Percentiles rank a stretch among this genome's conserved stretches.
phyloP scores from a whole-genome alignment of 2,113 vertebrate species.

The Martes martes region DNA sequence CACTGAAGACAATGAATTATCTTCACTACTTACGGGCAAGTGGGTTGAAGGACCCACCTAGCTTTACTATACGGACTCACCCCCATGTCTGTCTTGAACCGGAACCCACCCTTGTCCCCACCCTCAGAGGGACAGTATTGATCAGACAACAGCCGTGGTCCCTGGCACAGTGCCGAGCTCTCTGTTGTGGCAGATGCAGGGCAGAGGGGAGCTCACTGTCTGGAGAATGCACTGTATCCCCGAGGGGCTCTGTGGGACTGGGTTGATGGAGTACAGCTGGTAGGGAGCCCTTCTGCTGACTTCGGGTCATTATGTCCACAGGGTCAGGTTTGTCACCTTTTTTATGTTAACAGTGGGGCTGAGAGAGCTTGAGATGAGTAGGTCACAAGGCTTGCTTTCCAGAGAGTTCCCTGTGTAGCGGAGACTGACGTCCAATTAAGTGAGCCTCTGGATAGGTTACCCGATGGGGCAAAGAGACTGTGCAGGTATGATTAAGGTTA shows the following conservation, averaged over 20 bases:
- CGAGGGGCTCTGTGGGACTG: rapidly evolving
- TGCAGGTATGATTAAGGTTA: background rate
- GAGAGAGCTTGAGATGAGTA: background rate
- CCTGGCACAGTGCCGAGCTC: background rate
- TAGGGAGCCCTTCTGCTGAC: background rate
- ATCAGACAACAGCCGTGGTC: rapidly evolving
- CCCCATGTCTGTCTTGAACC: too few relatives aligned
- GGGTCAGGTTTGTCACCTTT: background rate
- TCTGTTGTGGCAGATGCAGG: background rate
- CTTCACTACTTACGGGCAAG: background rate
- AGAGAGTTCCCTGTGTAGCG: background rate
- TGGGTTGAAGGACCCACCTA: rapidly evolving
- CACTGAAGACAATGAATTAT: background rate
- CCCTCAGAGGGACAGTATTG: rapidly evolving
- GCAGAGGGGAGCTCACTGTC: rapidly evolving
- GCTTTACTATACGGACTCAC: background rate
- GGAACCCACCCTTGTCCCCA: background rate
- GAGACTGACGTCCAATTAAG: background rate
- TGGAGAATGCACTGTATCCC: background rate
- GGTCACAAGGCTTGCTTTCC: background rate
- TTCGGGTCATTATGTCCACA: background rate
- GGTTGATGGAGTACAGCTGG: background rate
- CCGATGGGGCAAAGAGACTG: rapidly evolving
- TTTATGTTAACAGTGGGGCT: background rate
- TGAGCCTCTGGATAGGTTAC: too few relatives aligned